phyloP scores from a whole-genome alignment of 2,113 vertebrate genomes.

The Panthera uncia region DNA sequence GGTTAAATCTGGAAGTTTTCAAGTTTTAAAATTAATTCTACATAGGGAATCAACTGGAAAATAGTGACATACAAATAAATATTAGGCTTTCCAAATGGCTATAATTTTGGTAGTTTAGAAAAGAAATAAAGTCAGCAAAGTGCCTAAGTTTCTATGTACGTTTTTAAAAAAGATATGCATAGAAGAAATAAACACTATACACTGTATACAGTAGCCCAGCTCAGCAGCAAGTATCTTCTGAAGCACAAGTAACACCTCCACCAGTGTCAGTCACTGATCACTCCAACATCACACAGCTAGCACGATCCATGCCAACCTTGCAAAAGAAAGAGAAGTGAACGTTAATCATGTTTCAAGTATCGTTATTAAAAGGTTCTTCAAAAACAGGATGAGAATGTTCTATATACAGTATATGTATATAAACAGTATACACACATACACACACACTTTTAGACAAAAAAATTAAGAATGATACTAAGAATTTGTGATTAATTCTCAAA shows the following conservation, averaged over 20 bases:
- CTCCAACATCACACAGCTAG: slow-evolving; percentile 62
- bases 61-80: slow-evolving; percentile 87
- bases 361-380: background rate
- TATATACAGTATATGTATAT: background rate
- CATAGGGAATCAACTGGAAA: slow-evolving; percentile 77
- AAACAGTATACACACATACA: too few species aligned
- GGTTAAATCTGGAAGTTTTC: slow-evolving; percentile 82
- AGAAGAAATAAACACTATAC: slow-evolving; percentile 64
- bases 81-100: slow-evolving; percentile 80
- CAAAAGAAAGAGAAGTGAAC: background rate
- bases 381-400: background rate
- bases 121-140: slow-evolving; percentile 80
- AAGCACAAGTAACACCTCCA: slow-evolving; percentile 74
- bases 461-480: slow-evolving; percentile 9
- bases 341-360: slow-evolving; percentile 32
- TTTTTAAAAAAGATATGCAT: slow-evolving; percentile 63
- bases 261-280: slow-evolving; percentile 57
- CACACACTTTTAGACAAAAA: background rate
- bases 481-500: slow-evolving; percentile 43
- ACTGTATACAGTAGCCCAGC: slow-evolving; percentile 78
- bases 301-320: slow-evolving; percentile 68
- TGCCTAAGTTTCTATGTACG: slow-evolving; percentile 77
- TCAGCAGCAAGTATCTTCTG: slow-evolving; percentile 84
- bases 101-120: slow-evolving; percentile 76
- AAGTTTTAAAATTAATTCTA: slow-evolving; percentile 85